phyloP scores from a whole-genome alignment of 1,140 invertebrate species.

The Atopsyche davidsoni region DNA sequence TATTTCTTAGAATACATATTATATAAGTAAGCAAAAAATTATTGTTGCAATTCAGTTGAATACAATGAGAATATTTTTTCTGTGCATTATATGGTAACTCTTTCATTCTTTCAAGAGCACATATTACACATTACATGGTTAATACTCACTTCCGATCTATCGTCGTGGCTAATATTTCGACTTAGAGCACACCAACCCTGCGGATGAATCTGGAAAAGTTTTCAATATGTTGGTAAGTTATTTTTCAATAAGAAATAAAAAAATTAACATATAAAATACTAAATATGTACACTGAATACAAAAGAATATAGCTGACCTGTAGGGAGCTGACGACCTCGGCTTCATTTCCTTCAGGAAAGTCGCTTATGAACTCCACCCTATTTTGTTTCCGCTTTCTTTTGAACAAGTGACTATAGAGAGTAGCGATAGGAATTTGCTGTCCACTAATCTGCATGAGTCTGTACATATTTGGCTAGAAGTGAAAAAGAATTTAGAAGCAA shows the following conservation, averaged over 20 bases:
- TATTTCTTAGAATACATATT: no score
- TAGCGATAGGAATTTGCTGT: constrained; percentile 70
- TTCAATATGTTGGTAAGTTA: neutral
- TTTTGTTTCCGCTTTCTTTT: constrained; percentile 66
- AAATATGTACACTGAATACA: no score
- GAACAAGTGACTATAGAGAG: constrained; percentile 76
- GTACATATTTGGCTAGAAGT: constrained; percentile 77
- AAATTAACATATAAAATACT: no score
- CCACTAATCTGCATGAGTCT: constrained; percentile 80
- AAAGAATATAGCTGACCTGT: constrained; percentile 48
- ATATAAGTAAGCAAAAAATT: no score
- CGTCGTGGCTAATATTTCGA: constrained; percentile 78
- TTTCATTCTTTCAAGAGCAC: no score
- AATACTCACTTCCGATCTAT: constrained; percentile 74
- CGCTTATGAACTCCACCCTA: constrained; percentile 81
- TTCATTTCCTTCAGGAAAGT: constrained; percentile 80
- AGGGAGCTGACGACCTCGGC: constrained; percentile 85
- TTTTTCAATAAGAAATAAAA: constrained; percentile 6
- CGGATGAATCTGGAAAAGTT: constrained; percentile 67
- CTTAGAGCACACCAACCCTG: constrained; percentile 85
- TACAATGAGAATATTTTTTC: no score
- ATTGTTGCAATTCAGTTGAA: no score
- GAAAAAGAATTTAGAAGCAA: constrained; percentile 11
- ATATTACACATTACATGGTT: no score
- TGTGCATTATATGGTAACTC: no score